Base-by-base conservation (phyloP, 2,113 vertebrate species). In the Hyperoodon ampullatus region DNA sequence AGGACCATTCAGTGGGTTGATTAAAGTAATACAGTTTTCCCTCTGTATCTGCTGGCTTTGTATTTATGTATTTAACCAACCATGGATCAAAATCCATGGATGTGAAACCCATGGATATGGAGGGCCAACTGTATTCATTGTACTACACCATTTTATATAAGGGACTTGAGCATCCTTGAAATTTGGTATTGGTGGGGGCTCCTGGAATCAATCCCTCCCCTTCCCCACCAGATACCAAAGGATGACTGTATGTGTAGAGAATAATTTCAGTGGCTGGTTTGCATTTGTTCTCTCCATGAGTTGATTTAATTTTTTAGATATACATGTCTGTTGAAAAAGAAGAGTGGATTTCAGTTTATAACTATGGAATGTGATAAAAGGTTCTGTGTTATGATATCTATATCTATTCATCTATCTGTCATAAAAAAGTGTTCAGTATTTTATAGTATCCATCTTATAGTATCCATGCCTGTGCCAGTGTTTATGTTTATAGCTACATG, bases 361-460 rank as follows among this genome's bases (percentile, higher is more conserved):
- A 96, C 96, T 88, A 97, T 97, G 86, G 96, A 98, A 96, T 95
- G 47, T 96, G 93, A 96, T 97, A 96, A 98, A 98, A 98, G 86
- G 53, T 93, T 53, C 93, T 95, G 80, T 97, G 94, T 97, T 98
- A 44, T 72, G 18, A 1, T 92, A 35, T 61, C 55, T 83, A 23
- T 82, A 82, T 55, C 42, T 65, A 14, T 66, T 10, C 47, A 71
- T 55, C 42, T 66, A 71, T 44, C 18, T 28, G 2, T 66, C 35
- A 47, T 30, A 47, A 63, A 84, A 58, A 63, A 63, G 7, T 26
- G 75, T 88, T 21, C 53, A 53, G 53, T 53, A 53, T 89, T 6
- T 88, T 92, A 39, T 15, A 3, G 6, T 47, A 21, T 39, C 24
- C 60, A 33, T 89, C 5, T 88, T 92, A 39, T 11, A 2, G 6